Evolutionary conservation across 2,888 invertebrate species (phyloP), one percentile per base, ranked within the genome.

Genomic region (Parnassius glacialis): DNA sequence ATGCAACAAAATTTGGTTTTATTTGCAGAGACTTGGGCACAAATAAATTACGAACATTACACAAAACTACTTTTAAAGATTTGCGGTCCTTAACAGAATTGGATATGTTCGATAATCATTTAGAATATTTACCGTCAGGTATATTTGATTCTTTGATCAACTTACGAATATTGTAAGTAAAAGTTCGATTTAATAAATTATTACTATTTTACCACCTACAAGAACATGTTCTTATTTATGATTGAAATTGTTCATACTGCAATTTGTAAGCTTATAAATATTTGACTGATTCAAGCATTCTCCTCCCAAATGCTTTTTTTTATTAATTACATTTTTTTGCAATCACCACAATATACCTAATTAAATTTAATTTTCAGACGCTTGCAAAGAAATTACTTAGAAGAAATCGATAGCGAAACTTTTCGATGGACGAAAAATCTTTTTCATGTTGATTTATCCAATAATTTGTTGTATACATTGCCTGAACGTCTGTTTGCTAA

Each of bases 31-130:
- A 96, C 74, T 84, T 96, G 64, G 95, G 95, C 16, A 93, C 94
- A 3, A 96, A 96, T 78, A 92, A 92, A 68, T 79, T 96, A 60
- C 92, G 93, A 12, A 94, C 95, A 0, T 79, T 96, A 56, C 94
- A 95, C 79, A 94, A 94, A 75, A 93, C 94, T 65, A 93, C 94
- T 0, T 95, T 96, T 75, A 92, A 92, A 68, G 93, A 93, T 10
- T 90, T 96, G 85, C 88, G 92, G 3, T 92, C 93, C 34, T 83
- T 96, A 3, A 90, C 90, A 56, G 94, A 95, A 73, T 78, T 95
- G 57, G 95, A 96, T 78, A 90, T 96, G 74, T 96, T 95, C 68
- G 94, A 95, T 74, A 96, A 96, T 80, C 92, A 92, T 61, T 91
- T 96, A 25, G 94, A 94, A 70, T 93, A 92, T 74, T 79, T 96